Evolutionary conservation across 2,888 invertebrate species (phyloP).

Genomic region (Koerneria pararmatus): DNA sequence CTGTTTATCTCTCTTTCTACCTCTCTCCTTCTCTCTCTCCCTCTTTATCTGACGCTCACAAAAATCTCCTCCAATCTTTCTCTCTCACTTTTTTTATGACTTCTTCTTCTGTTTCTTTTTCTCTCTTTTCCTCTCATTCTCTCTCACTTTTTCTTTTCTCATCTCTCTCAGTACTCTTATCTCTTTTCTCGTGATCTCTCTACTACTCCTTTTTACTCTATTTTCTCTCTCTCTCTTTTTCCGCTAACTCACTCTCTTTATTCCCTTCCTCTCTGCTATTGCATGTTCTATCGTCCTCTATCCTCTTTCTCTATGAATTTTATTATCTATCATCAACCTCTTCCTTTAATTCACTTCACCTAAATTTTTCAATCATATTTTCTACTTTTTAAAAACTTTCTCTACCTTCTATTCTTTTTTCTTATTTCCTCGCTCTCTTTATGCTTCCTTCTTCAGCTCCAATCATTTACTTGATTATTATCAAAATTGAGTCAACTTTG

Average conservation of each 20-base stretch:
- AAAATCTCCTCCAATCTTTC: constrained; percentile 3
- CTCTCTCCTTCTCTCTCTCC: neutral
- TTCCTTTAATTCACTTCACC: constrained; percentile 8
- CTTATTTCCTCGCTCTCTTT: constrained; percentile 2
- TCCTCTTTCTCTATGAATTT: too few species aligned
- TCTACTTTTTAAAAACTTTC: neutral
- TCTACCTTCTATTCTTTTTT: neutral
- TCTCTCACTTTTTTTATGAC: neutral
- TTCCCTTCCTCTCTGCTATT: too few species aligned
- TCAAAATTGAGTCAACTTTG: too few species aligned
- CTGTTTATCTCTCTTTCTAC: neutral
- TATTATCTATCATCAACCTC: too few species aligned
- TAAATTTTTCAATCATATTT: neutral
- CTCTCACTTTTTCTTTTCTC: neutral
- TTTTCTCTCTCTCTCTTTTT: neutral
- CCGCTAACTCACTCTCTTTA: neutral
- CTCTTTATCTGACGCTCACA: neutral
- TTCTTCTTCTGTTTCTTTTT: neutral
- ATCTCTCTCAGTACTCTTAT: neutral
- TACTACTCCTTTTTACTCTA: neutral
- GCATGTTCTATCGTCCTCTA: too few species aligned
- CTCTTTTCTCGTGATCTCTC: neutral
- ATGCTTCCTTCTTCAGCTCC: constrained; percentile 1
- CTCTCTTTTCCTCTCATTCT: constrained; percentile 7
- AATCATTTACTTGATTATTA: neutral